phyloP scores from a whole-genome alignment of 2,797 vertebrate species.

The Sternotherus odoratus region DNA sequence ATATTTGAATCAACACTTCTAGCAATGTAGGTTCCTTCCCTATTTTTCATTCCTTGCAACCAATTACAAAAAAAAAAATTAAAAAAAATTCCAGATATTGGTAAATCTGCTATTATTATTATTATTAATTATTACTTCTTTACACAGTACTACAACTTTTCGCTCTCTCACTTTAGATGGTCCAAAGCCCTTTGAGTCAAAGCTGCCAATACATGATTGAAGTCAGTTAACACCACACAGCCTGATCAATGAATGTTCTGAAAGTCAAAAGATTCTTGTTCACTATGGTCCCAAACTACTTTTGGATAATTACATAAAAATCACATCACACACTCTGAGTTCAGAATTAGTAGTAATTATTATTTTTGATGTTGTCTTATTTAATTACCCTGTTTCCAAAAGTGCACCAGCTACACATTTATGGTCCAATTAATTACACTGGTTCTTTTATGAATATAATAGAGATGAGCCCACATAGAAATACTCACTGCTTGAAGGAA shows the following conservation, averaged over 20 bases:
- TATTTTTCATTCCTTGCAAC: rapidly evolving
- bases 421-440: neutral
- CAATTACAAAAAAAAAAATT: neutral
- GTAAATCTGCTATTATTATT: too few species aligned
- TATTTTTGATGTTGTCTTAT: neutral
- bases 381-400: neutral
- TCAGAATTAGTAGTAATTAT: neutral
- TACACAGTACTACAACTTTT: neutral
- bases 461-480: neutral
- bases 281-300: neutral
- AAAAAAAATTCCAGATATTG: rapidly evolving
- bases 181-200: neutral
- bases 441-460: neutral
- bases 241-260: neutral
- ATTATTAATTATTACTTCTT: rapidly evolving
- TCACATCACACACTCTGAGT: neutral
- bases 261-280: neutral
- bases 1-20: neutral
- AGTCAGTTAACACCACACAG: rapidly evolving
- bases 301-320: neutral
- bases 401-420: neutral
- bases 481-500: neutral
- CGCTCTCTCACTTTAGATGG: neutral
- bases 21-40: rapidly evolving
- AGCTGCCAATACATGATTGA: rapidly evolving